Percentiles rank a stretch among this genome's conserved stretches.
Conservation (phyloP, 2,797 vertebrate species). For the Phataginus tricuspis region DNA sequence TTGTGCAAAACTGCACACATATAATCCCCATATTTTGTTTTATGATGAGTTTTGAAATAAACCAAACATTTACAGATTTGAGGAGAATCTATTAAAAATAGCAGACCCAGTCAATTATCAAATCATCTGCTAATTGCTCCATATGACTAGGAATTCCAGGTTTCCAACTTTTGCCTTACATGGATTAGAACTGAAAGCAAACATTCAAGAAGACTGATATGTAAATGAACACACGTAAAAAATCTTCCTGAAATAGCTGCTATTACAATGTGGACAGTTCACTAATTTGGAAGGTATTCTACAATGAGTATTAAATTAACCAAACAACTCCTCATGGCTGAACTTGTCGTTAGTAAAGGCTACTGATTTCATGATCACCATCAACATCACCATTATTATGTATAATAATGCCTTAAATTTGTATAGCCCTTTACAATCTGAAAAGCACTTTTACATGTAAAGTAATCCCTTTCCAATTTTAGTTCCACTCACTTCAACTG, state of each 20-base stretch:
- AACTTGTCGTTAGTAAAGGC: constrained; percentile 57
- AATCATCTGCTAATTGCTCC: constrained; percentile 48
- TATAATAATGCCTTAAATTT: constrained; percentile 57
- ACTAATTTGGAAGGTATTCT: constrained; percentile 58
- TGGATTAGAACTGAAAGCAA: constrained; percentile 28
- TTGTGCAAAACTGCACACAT: constrained; percentile 85
- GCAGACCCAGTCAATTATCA: constrained; percentile 49
- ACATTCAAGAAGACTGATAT: constrained; percentile 22
- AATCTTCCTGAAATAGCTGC: constrained; percentile 49
- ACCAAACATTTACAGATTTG: constrained; percentile 49
- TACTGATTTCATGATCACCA: constrained; percentile 46
- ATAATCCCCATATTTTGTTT: constrained; percentile 71
- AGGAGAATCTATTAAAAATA: constrained; percentile 66
- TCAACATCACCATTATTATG: constrained; percentile 52
- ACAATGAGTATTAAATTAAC: constrained; percentile 57
- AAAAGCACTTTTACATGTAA: constrained; percentile 62
- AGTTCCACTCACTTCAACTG: constrained; percentile 53
- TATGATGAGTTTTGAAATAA: constrained; percentile 76
- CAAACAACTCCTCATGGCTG: constrained; percentile 25
- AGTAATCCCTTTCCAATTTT: constrained; percentile 53
- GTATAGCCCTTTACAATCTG: constrained; percentile 31
- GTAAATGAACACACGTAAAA: constrained; percentile 54
- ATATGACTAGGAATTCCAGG: constrained; percentile 34
- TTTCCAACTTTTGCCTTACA: constrained; percentile 33
- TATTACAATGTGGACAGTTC: constrained; percentile 55